A percentile compares a stretch with the other conserved stretches of the same genome.
phyloP scores from a whole-genome alignment of 2,888 invertebrate species.

The Allacma fusca region DNA sequence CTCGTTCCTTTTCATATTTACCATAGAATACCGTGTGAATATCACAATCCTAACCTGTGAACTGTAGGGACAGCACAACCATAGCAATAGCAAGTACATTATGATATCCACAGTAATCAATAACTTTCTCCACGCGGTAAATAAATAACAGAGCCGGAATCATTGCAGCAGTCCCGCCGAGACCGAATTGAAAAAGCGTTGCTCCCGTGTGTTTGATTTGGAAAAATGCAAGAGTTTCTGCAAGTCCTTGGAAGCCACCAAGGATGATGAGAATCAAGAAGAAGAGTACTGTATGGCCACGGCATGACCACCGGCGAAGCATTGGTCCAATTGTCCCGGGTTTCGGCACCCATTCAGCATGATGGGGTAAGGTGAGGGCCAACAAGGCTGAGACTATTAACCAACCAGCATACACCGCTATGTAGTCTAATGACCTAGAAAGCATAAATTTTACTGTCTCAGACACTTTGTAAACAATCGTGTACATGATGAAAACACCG shows the following conservation, averaged over 20 bases:
- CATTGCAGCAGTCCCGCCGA: slow-evolving; percentile 55
- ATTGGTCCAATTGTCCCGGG: slow-evolving; percentile 56
- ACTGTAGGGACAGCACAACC: slow-evolving; percentile 58
- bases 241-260: slow-evolving; percentile 55
- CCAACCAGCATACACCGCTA: slow-evolving; percentile 52
- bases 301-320: slow-evolving; percentile 56
- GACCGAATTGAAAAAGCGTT: slow-evolving; percentile 52
- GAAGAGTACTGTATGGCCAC: slow-evolving; percentile 54
- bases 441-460: not conserved
- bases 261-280: slow-evolving; percentile 54
- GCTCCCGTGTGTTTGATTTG: slow-evolving; percentile 56
- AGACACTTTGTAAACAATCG: not conserved
- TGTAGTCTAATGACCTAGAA: slow-evolving; percentile 56
- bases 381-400: slow-evolving; percentile 50
- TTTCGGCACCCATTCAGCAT: slow-evolving; percentile 57
- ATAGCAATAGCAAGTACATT: slow-evolving; percentile 59
- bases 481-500: not conserved
- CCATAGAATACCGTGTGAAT: not conserved
- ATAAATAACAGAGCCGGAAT: slow-evolving; percentile 58
- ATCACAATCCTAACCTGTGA: slow-evolving; percentile 53
- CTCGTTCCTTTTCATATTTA: too few species aligned
- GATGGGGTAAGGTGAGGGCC: slow-evolving; percentile 52
- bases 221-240: slow-evolving; percentile 56
- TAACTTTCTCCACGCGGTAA: slow-evolving; percentile 60
- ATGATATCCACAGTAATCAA: slow-evolving; percentile 60